phyloP scores from a whole-genome alignment of 2,888 invertebrate species.

The Acronicta alni region DNA sequence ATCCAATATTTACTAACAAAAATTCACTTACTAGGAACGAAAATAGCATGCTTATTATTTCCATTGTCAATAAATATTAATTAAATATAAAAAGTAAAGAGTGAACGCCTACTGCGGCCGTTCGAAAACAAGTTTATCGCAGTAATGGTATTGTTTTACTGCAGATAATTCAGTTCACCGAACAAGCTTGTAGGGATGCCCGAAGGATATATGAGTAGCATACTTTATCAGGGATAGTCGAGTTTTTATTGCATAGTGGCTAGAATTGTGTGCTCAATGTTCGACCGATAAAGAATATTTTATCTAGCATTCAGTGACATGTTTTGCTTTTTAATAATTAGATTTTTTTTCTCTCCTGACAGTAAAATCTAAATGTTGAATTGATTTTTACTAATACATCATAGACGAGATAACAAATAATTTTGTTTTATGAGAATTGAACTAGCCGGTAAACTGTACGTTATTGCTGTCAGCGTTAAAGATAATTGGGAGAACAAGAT shows the following conservation, averaged over 20 bases:
- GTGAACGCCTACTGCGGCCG: slow-evolving; percentile 39
- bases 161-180: slow-evolving; percentile 28
- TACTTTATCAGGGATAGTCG: background rate
- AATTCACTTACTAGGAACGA: slow-evolving; percentile 32
- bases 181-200: background rate
- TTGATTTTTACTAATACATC: too few relatives aligned
- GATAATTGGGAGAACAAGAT: too few relatives aligned
- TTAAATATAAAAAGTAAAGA: slow-evolving; percentile 3
- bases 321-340: too few relatives aligned
- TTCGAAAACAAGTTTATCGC: slow-evolving; percentile 45
- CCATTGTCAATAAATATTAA: slow-evolving; percentile 23
- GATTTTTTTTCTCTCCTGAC: too few relatives aligned
- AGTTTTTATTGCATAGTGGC: background rate
- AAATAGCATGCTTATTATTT: slow-evolving; percentile 6
- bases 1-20: background rate
- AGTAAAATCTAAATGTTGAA: too few relatives aligned
- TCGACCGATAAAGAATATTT: too few relatives aligned
- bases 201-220: background rate
- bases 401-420: too few relatives aligned
- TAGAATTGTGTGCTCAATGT: too few relatives aligned
- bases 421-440: too few relatives aligned
- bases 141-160: slow-evolving; percentile 16
- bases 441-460: too few relatives aligned
- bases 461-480: too few relatives aligned
- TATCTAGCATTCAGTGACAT: too few relatives aligned